Conservation (phyloP, 2,113 vertebrate genomes). For the Labeo catla region DNA sequence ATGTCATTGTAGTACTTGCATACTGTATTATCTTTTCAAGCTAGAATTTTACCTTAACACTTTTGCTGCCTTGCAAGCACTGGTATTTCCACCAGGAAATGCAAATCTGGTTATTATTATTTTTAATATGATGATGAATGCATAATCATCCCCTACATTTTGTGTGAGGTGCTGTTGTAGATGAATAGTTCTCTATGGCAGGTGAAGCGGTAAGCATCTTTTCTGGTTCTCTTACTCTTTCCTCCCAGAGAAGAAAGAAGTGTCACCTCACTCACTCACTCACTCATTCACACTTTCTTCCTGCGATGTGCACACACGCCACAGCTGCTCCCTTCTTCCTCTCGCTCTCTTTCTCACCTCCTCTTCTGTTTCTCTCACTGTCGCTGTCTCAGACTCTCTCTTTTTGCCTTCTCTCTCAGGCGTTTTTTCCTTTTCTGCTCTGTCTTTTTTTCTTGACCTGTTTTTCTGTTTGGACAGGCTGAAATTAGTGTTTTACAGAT, state of each 20-base stretch:
- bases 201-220: conserved; percentile 43
- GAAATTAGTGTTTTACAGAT: not conserved
- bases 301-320: conserved; percentile 39
- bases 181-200: conserved; percentile 32
- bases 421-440: not conserved
- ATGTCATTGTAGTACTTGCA: conserved; percentile 10
- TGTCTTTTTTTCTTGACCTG: not conserved
- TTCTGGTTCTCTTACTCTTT: conserved; percentile 47
- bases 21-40: conserved; percentile 1
- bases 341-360: conserved; percentile 3
- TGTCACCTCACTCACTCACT: conserved; percentile 43
- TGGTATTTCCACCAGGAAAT: conserved; percentile 31
- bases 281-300: conserved; percentile 16
- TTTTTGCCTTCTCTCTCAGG: not conserved
- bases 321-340: conserved; percentile 13
- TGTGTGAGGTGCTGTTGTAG: conserved; percentile 44
- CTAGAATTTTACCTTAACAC: not conserved
- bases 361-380: conserved; percentile 16
- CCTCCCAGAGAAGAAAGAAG: conserved; percentile 51
- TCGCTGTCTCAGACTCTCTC: not conserved
- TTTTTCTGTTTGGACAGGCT: not conserved
- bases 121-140: not conserved
- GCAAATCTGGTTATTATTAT: not conserved
- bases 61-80: conserved; percentile 39
- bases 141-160: conserved; percentile 27